Base-by-base conservation (phyloP, 2,797 vertebrate species). In the Brachyalestes nurse region DNA sequence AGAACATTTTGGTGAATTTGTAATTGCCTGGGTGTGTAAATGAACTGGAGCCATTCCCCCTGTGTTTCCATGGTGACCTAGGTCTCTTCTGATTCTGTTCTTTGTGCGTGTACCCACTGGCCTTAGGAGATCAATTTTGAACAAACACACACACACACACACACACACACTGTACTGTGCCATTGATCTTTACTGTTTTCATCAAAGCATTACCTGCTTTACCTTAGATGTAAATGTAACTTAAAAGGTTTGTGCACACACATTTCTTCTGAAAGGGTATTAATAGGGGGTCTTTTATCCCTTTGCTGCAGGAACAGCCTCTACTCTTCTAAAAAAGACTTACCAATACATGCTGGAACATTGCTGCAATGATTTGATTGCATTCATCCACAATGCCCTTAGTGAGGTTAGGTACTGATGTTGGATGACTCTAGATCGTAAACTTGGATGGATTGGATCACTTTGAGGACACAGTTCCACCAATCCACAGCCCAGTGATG, bases 21-120 rank as follows among this genome's bases (percentile, higher is more conserved):
- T 64, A 47, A 47, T 42, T 28, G 6, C 21, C 6, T 66, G 62
- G 13, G 28, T 55, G 61, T 38, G 25, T 67, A 40, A 23, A 49
- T 49, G 21, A 49, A n/a, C 62, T 58, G 58, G 49, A 66, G 55
- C 66, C 45, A 47, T 40, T 71, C 21, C 25, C 28, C 66, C 21
- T 40, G 55, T 69, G 80, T 82, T 82, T 79, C 81, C 81, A 82
- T 85, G 80, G 84, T 80, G 81, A 79, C 76, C 55, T 75, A 61
- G 72, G 21, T 76, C 66, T 25, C 74, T 28, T 45, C 17, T 60
- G 16, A 28, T 34, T 40, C 10, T 21, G 23, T 61, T 72, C 49
- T 49, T 74, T 45, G 64, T 69, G 42, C 19, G 17, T 69, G 45
- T 62, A 40, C 38, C 65, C 45, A 6, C 58, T 49, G 42, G 78